Base-by-base conservation (phyloP, 2,888 invertebrate species). In the Gisinianus flammeolus region DNA sequence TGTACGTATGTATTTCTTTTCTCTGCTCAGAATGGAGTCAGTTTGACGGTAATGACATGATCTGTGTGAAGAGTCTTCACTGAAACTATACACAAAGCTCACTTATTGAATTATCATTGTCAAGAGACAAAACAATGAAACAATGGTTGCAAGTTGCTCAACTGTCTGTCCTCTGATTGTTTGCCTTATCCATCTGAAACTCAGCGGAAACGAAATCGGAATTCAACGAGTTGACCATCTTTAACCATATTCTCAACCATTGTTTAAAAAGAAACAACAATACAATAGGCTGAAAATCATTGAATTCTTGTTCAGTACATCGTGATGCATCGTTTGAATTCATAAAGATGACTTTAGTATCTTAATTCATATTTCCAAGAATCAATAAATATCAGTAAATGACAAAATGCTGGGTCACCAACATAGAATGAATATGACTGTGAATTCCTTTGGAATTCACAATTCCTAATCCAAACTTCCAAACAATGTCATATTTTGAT, bases 101-200 rank as follows among this genome's bases (percentile, higher is more conserved):
- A 64, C 52, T 56, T 79, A 76, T 76, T 79, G 76, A 76, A 31
- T 76, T 44, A 72, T 79, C 79, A 79, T 79, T 79, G 79, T 79
- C 79, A 79, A 28, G 19, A 56, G 8, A 35, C 62, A 62, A 71
- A 79, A 79, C 76, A 79, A 79, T 76, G 72, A 75, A 76, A 75
- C 79, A 76, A 56, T 19, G 56, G 19, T 8, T 12, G 52, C 16
- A 44, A 44, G 52, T 44, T 56, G 56, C n/a, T 56, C 56, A 56
- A n/a, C n/a, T 56, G 8, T 56, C n/a, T 56, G 56, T 56, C 56
- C 19, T 56, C n/a, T 22, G 19, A 5, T n/a, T 56, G 56, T 56
- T 19, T 22, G 5, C 56, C 6, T 56, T 4, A 5, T 56, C 56
- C 19, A 10, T 56, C 56, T 56, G n/a, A 19, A 10, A 44, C 10